These are phyloP conservation scores for Corapipo altera DNA, from an alignment of 2,113 vertebrate species.

Conservation along the genomic window DNA sequence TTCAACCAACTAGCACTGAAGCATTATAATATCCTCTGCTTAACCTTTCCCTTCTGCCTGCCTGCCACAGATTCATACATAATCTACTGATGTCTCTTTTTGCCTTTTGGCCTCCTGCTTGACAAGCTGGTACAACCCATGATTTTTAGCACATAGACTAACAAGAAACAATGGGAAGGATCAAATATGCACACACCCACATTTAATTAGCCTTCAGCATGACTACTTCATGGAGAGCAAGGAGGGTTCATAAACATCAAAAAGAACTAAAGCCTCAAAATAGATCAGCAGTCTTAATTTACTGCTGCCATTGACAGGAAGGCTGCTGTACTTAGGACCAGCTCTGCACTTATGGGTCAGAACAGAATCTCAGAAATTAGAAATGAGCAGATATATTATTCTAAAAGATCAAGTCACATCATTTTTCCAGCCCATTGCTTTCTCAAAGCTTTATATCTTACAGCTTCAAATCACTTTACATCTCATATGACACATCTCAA, in stretches of 20 bases:
- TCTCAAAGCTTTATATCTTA: background rate
- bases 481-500: background rate
- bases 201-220: conserved; percentile 6
- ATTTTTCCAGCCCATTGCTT: background rate
- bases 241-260: background rate
- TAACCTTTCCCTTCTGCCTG: conserved; percentile 14
- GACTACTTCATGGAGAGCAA: background rate
- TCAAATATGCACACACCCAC: background rate
- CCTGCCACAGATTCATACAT: background rate
- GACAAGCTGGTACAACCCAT: background rate
- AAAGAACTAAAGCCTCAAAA: background rate
- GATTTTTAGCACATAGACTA: background rate
- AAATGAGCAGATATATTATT: background rate
- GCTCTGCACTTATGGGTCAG: background rate
- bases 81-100: background rate
- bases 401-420: background rate
- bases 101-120: background rate
- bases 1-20: background rate
- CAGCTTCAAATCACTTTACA: background rate
- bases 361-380: background rate
- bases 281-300: background rate
- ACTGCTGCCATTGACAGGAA: background rate
- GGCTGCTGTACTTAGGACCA: background rate
- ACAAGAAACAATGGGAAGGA: background rate
- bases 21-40: background rate